These are phyloP conservation scores for Cyclophora punctaria DNA, from an alignment of 2,888 invertebrate genomes.

Conservation along the genomic window DNA sequence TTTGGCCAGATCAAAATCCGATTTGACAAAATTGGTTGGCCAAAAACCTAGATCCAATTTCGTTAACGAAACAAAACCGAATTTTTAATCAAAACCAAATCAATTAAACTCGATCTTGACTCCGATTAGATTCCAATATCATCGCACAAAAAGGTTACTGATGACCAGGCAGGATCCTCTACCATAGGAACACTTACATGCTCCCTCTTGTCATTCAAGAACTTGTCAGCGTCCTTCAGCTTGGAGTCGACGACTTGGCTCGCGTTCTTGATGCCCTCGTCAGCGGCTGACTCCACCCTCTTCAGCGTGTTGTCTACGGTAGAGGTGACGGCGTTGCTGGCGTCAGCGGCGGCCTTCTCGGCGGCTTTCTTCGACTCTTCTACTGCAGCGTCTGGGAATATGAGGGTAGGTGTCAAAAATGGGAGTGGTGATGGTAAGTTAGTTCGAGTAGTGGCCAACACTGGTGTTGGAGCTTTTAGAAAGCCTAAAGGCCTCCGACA, in stretches of 20 bases:
- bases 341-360: slow-evolving; percentile 65
- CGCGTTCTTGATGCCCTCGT: slow-evolving; percentile 74
- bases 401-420: no score
- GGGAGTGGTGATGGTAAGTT: no score
- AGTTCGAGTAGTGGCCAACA: no score
- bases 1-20: no score
- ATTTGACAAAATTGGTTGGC: no score
- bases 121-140: no score
- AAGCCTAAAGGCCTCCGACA: no score
- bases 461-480: no score
- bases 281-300: slow-evolving; percentile 62
- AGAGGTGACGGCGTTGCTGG: slow-evolving; percentile 56
- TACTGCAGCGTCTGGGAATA: slow-evolving; percentile 49
- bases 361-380: slow-evolving; percentile 70
- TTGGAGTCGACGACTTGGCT: slow-evolving; percentile 76
- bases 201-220: slow-evolving; percentile 75
- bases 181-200: slow-evolving; percentile 32
- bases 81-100: neutral
- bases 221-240: slow-evolving; percentile 78
- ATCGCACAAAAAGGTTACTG: no score
- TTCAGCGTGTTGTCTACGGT: slow-evolving; percentile 61
- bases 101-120: neutral
- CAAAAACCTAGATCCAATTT: no score
- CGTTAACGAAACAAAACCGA: no score
- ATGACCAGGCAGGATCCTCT: neutral